Evolutionary conservation across 1,140 invertebrate species (phyloP).

Genomic region (Daktulosphaira vitifoliae): DNA sequence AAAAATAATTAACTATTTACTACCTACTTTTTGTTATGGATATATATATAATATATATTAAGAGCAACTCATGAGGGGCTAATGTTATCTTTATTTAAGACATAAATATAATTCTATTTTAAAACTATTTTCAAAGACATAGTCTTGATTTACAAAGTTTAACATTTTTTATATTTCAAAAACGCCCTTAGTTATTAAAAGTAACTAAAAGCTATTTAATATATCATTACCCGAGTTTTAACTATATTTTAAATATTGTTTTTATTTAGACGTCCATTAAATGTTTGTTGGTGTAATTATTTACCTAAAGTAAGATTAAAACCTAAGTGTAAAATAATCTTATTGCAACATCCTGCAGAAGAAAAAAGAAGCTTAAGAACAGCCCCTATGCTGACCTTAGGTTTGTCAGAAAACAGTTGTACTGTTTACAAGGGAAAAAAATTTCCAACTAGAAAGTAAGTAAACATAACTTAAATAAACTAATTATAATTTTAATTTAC

Average conservation of each 20-base stretch:
- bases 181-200: not conserved
- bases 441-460: constrained; percentile 55
- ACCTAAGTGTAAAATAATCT: constrained; percentile 61
- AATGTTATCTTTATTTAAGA: no score
- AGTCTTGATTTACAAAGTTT: no score
- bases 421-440: constrained; percentile 71
- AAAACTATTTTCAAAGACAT: no score
- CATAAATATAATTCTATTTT: no score
- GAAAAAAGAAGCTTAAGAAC: constrained; percentile 80
- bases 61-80: no score
- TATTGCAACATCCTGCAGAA: constrained; percentile 89
- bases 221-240: not conserved
- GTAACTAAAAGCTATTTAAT: not conserved
- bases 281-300: constrained; percentile 81
- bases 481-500: no score
- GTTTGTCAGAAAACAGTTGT: constrained; percentile 64
- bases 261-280: constrained; percentile 62
- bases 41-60: no score
- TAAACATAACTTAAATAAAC: not conserved
- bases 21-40: no score
- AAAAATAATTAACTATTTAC: no score
- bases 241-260: not conserved
- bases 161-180: no score
- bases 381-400: constrained; percentile 74
- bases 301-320: constrained; percentile 59